Conservation (phyloP, 2,797 vertebrate genomes). For the Halcyon leucocephala region DNA sequence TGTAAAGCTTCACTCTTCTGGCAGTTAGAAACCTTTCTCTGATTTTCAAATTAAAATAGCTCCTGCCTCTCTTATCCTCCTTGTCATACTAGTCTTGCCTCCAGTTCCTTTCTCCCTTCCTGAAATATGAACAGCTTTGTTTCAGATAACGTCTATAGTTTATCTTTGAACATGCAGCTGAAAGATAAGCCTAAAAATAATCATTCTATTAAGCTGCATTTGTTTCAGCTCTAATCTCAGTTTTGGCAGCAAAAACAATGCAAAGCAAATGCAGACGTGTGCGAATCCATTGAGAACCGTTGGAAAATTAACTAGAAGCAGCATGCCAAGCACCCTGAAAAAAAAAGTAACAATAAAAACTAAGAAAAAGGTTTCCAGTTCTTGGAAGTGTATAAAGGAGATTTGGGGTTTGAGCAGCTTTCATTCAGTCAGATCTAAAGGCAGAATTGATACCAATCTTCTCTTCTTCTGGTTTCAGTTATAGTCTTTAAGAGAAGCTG, state of each 20-base stretch:
- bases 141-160: not conserved
- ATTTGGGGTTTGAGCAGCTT: not conserved
- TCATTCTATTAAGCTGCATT: not conserved
- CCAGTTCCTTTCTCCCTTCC: not conserved
- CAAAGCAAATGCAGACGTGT: not conserved
- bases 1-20: not conserved
- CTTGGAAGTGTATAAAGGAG: not conserved
- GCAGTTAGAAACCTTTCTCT: not conserved
- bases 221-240: not conserved
- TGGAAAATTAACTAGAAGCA: not conserved
- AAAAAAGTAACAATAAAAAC: not conserved
- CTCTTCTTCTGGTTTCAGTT: not conserved
- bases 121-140: not conserved
- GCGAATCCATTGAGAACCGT: not conserved
- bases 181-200: slow-evolving; percentile 1
- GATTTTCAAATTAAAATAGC: not conserved
- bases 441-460: not conserved
- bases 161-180: not conserved
- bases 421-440: not conserved
- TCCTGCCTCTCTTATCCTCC: not conserved
- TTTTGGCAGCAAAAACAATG: not conserved
- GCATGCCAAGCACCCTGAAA: not conserved
- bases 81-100: not conserved
- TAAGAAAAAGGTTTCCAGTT: not conserved
- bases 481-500: not conserved